Percentiles rank a stretch among this genome's conserved stretches.
Evolutionary conservation across 2,113 vertebrate genomes (phyloP).

Genomic region (Tiliqua scincoides): DNA sequence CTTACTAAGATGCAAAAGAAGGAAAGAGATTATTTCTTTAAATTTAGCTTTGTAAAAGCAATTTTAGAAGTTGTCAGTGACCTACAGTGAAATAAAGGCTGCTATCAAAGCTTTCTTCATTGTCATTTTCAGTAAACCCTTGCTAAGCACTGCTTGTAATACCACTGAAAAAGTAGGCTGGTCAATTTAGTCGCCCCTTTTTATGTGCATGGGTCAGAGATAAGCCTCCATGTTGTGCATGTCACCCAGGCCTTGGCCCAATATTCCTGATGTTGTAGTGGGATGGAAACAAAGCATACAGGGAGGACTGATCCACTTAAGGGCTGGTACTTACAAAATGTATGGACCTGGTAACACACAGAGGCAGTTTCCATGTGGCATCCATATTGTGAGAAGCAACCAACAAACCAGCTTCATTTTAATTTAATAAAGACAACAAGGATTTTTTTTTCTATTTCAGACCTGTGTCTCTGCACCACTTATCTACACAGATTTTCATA

Average conservation of each 20-base stretch:
- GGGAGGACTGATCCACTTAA: neutral
- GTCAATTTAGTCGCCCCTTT: too few species aligned
- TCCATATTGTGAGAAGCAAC: neutral
- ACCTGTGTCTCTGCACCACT: neutral
- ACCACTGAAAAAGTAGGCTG: neutral
- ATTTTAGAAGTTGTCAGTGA: slow-evolving; percentile 11
- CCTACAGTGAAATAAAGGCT: slow-evolving; percentile 28
- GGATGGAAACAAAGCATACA: neutral
- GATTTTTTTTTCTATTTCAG: slow-evolving; percentile 6
- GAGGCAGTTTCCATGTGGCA: neutral
- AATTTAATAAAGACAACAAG: slow-evolving; percentile 9
- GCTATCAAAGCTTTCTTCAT: neutral
- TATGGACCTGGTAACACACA: too few species aligned
- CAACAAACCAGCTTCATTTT: neutral
- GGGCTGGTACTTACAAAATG: neutral
- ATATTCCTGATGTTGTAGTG: neutral
- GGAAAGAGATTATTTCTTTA: neutral
- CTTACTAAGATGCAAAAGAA: neutral
- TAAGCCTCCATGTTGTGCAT: neutral
- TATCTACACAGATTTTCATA: rapidly evolving
- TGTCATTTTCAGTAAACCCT: neutral
- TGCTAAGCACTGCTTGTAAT: neutral
- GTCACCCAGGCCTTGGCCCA: too few species aligned
- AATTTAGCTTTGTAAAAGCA: slow-evolving; percentile 21
- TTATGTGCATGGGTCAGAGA: neutral